Conservation (phyloP, 1,140 invertebrate species). For the Lasioglossum albipes region DNA sequence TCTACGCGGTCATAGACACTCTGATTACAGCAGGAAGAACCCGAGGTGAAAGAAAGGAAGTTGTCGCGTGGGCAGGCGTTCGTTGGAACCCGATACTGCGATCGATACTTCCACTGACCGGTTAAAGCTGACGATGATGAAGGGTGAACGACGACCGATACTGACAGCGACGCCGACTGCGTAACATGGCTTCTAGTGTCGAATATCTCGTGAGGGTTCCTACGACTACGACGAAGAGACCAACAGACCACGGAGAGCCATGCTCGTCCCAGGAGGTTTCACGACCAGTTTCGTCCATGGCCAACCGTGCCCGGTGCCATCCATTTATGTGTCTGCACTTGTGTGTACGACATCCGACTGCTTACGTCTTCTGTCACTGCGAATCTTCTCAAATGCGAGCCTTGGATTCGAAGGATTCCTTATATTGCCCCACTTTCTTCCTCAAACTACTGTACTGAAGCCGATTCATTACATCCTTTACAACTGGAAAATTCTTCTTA, state of each 20-base stretch:
- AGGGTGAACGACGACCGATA: conserved; percentile 34
- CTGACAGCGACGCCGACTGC: conserved; percentile 36
- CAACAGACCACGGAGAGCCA: too few species aligned
- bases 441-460: too few species aligned
- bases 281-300: conserved; percentile 17
- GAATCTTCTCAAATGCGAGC: too few species aligned
- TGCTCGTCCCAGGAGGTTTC: conserved; percentile 5
- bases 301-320: neutral
- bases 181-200: conserved; percentile 66
- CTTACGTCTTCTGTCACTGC: too few species aligned
- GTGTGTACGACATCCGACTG: neutral
- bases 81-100: conserved; percentile 54
- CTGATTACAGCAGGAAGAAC: too few species aligned
- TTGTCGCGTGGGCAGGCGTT: conserved; percentile 48
- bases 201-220: conserved; percentile 59
- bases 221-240: conserved; percentile 10
- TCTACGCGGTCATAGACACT: too few species aligned
- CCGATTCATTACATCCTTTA: too few species aligned
- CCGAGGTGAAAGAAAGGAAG: conserved; percentile 38
- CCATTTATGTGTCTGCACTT: conserved; percentile 16
- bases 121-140: conserved; percentile 41
- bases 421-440: too few species aligned
- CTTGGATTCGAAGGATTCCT: too few species aligned
- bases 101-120: conserved; percentile 52
- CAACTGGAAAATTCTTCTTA: too few species aligned